Evolutionary conservation across 2,113 vertebrate species (phyloP).

Genomic region (Xenus cinereus): DNA sequence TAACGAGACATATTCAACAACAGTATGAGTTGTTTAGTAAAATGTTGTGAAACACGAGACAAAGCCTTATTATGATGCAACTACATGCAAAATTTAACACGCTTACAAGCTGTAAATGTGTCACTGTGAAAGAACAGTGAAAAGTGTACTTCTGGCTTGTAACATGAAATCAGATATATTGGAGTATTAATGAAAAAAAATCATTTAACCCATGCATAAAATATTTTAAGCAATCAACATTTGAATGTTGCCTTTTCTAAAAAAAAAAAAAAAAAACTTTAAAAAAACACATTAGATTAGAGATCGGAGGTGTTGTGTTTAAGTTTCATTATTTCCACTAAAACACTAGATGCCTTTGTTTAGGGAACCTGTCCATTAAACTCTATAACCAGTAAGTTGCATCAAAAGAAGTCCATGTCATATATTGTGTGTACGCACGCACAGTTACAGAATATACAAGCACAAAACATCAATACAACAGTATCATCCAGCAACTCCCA

Average conservation of each 20-base stretch:
- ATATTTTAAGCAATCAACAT: background rate
- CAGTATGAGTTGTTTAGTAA: background rate
- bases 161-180: background rate
- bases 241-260: background rate
- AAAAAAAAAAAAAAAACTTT: background rate
- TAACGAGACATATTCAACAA: background rate
- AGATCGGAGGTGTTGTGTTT: background rate
- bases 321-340: background rate
- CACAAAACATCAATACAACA: background rate
- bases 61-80: conserved; percentile 72
- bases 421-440: background rate
- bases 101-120: background rate
- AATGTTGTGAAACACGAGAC: background rate
- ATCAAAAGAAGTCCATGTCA: conserved; percentile 64
- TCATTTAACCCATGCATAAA: background rate
- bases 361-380: background rate
- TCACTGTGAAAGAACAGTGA: background rate
- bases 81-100: background rate
- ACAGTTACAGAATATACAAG: background rate
- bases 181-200: background rate
- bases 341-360: background rate
- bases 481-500: background rate
- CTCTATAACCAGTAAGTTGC: background rate
- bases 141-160: background rate
- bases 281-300: background rate